These are phyloP conservation scores for Pygoscelis antarcticus DNA, from an alignment of 2,113 vertebrate species.

Conservation along the genomic window DNA sequence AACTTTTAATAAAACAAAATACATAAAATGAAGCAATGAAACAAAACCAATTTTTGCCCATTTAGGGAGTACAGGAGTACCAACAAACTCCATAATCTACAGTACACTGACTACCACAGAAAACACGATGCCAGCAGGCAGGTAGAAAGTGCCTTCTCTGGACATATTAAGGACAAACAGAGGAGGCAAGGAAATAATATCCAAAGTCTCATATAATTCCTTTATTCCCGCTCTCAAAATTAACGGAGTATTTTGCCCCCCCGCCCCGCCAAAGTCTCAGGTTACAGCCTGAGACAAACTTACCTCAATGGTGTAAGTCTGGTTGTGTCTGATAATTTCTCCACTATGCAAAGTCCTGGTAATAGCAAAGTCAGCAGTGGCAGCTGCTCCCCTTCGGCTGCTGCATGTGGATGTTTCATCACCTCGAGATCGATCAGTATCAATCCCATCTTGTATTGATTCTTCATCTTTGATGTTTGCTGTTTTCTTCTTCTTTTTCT, in stretches of 20 bases:
- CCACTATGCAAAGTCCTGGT: conserved; percentile 79
- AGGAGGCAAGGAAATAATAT: not conserved
- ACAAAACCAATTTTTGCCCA: not conserved
- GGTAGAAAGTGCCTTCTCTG: not conserved
- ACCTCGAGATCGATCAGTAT: conserved; percentile 61
- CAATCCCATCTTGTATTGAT: conserved; percentile 65
- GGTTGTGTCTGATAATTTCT: conserved; percentile 81
- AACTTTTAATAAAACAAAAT: not conserved
- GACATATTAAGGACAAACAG: not conserved
- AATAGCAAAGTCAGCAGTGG: conserved; percentile 77
- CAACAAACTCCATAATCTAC: not conserved
- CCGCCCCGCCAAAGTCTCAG: not conserved
- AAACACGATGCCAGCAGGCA: not conserved
- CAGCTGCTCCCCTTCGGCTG: conserved; percentile 63
- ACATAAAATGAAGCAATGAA: not conserved
- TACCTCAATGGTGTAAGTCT: conserved; percentile 88
- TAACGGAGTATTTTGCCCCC: not conserved
- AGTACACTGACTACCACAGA: not conserved
- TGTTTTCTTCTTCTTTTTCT: conserved; percentile 87
- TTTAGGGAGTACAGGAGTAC: not conserved
- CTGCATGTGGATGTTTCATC: conserved; percentile 61
- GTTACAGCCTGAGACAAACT: conserved; percentile 20
- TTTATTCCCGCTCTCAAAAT: not conserved
- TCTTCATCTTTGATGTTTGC: conserved; percentile 74
- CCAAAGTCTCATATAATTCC: not conserved